Base-by-base conservation (phyloP, 2,797 vertebrate genomes). In the Gymnopithys bicolor region DNA sequence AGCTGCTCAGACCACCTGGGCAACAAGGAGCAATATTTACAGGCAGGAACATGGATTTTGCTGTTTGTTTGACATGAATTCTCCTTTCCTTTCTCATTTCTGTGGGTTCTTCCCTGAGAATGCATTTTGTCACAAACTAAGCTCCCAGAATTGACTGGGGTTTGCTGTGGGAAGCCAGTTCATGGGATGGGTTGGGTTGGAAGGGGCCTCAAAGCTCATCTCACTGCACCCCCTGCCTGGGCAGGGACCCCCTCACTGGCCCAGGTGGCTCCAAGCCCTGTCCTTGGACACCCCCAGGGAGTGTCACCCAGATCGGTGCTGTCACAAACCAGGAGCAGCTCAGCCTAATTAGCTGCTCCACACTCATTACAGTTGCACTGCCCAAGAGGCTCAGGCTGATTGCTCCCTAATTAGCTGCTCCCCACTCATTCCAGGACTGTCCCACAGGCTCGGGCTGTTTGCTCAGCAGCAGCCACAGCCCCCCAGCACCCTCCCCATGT, bases 1-100 rank as follows among this genome's bases (percentile, higher is more conserved):
- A 30, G 13, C 55, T 46, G 25, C 0, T 58, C 33, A 12, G 10
- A 1, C 4, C 46, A 11, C 49, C 5, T 4, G 22, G 45, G 66
- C 3, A 8, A 32, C 1, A 18, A 5, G 16, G 32, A 33, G 11
- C 64, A 35, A 1, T 0, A 15, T 5, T 9, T 3, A 7, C 45
- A 41, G 62, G 35, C 8, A 53, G 48, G 13, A 30, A 30, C 30
- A 60, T 8, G 53, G 11, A 9, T 16, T 23, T 9, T 41, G 12
- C 41, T 62, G 64, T 25, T 12, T 5, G 23, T 9, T 17, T 13
- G 17, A 19, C n/a, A 7, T 3, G 9, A n/a, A 9, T 7, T 41
- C 56, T 56, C 48, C 21, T 9, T 2, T 11, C 28, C 62, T 48
- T 52, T 15, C 71, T 74, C 41, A 14, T 11, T 79, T 37, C 52